These are phyloP conservation scores for Pelecanus crispus DNA, from an alignment of 2,113 vertebrate genomes.

Conservation along the genomic window DNA sequence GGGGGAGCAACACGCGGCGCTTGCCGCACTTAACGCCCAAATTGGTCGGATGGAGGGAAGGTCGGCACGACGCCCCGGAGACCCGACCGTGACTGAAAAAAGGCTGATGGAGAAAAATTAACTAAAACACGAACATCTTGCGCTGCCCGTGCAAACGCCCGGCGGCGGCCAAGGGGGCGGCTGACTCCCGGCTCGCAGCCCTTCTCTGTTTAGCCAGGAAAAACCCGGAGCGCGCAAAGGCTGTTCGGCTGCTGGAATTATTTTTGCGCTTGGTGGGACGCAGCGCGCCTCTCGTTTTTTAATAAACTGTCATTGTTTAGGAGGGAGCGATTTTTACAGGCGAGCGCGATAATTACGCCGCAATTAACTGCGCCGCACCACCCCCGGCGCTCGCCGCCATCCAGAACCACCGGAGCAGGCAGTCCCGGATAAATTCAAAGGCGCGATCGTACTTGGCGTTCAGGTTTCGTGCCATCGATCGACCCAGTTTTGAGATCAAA, in stretches of 20 bases:
- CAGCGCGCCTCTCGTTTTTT: accelerated
- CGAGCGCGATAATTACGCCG: not conserved
- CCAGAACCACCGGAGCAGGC: accelerated
- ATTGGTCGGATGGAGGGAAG: accelerated
- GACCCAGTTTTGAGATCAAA: accelerated
- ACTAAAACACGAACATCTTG: accelerated
- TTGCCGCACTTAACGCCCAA: accelerated
- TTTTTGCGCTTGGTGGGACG: not conserved
- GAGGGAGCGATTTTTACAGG: not conserved
- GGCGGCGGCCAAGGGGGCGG: accelerated
- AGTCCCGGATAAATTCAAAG: accelerated
- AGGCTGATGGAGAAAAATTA: not conserved
- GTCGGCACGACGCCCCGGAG: not conserved
- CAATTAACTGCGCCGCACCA: not conserved
- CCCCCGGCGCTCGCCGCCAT: not conserved
- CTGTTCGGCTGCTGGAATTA: not conserved
- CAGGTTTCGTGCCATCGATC: accelerated
- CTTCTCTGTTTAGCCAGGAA: not conserved
- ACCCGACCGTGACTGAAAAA: accelerated
- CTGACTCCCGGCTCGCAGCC: not conserved
- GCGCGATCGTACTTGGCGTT: accelerated
- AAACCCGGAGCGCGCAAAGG: not conserved
- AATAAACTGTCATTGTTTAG: accelerated
- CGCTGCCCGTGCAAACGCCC: accelerated
- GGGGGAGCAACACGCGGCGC: accelerated